phyloP scores from a whole-genome alignment of 2,113 vertebrate species.

The Podiceps cristatus region DNA sequence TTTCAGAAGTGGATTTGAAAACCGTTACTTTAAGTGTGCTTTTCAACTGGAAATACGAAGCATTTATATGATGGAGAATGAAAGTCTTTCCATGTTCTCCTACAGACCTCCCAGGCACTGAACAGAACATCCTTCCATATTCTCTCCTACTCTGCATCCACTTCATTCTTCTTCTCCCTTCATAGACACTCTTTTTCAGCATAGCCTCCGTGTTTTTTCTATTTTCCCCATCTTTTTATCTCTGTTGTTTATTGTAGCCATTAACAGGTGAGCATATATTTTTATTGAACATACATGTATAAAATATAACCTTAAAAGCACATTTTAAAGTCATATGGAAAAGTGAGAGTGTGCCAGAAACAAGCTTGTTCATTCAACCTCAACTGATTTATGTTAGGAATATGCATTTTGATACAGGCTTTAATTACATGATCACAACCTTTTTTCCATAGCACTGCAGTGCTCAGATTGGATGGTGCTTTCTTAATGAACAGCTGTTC shows the following conservation, averaged over 20 bases:
- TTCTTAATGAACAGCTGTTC: conserved; percentile 58
- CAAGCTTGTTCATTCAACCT: background rate
- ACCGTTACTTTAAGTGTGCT: background rate
- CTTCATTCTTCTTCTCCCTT: background rate
- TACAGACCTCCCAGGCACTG: background rate
- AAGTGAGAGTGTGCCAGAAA: background rate
- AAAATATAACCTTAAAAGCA: background rate
- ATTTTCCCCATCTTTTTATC: background rate
- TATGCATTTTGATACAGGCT: background rate
- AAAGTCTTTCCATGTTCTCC: background rate
- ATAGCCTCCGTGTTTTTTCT: background rate
- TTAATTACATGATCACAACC: background rate
- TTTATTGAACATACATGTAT: background rate
- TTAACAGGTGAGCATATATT: background rate
- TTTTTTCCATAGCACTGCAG: background rate
- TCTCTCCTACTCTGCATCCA: background rate
- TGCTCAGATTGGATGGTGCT: background rate
- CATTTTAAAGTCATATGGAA: background rate
- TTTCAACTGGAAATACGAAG: background rate
- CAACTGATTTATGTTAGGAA: background rate
- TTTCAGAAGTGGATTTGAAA: background rate
- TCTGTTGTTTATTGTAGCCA: background rate
- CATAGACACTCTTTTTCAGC: background rate
- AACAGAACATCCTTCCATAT: background rate
- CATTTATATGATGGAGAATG: background rate